These are phyloP conservation scores for Melipona quadrifasciata DNA, from an alignment of 1,140 invertebrate species.

Conservation along the genomic window DNA sequence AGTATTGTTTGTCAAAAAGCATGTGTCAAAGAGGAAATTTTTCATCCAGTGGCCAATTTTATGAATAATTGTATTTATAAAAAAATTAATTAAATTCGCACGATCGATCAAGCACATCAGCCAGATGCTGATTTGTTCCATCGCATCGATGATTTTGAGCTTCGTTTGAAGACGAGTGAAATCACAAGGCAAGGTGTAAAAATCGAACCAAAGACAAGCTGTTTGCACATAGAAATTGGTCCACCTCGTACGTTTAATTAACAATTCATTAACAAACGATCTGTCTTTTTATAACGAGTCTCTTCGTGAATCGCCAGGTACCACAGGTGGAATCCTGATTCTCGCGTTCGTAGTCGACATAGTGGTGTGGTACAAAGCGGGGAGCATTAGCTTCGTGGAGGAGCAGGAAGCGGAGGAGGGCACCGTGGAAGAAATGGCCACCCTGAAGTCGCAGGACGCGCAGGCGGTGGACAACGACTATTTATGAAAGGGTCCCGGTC, in stretches of 20 bases:
- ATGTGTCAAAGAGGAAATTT: too few relatives aligned
- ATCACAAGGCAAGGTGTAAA: too few relatives aligned
- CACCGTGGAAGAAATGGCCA: constrained; percentile 79
- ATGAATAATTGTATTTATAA: too few relatives aligned
- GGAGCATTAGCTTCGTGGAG: constrained; percentile 87
- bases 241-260: background rate
- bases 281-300: background rate
- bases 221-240: background rate
- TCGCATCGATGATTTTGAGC: too few relatives aligned
- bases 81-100: too few relatives aligned
- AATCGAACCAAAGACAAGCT: too few relatives aligned
- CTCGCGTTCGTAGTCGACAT: constrained; percentile 91
- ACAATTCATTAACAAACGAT: background rate
- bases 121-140: too few relatives aligned
- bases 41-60: too few relatives aligned
- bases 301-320: constrained; percentile 82
- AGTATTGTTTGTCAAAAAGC: too few relatives aligned
- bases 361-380: constrained; percentile 91
- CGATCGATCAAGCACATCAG: too few relatives aligned
- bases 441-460: constrained; percentile 76
- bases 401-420: constrained; percentile 79
- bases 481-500: constrained; percentile 65
- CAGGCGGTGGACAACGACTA: constrained; percentile 77
- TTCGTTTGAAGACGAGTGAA: too few relatives aligned
- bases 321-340: constrained; percentile 90